Conservation (phyloP, 1,140 invertebrate genomes). For the Drosophila nebulosa region DNA sequence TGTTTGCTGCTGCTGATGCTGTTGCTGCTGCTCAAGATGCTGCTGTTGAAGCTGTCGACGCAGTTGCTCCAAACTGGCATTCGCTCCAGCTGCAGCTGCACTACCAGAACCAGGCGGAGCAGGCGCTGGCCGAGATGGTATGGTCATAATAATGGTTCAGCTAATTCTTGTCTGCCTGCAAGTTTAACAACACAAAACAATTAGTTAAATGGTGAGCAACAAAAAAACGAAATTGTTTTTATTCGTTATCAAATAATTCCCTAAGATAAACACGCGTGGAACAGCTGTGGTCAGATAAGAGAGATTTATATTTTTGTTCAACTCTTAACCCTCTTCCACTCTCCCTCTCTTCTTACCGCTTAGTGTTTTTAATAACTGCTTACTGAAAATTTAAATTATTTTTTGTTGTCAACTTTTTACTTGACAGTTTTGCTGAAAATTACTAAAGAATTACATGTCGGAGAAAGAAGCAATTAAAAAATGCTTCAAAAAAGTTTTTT, state of each 20-base stretch:
- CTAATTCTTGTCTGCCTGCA: not conserved
- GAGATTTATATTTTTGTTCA: not conserved
- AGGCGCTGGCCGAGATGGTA: slow-evolving; percentile 79
- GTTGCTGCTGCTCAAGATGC: slow-evolving; percentile 63
- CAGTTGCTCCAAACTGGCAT: slow-evolving; percentile 69
- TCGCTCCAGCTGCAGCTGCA: slow-evolving; percentile 65
- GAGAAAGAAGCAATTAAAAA: not conserved
- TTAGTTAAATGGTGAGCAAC: not conserved
- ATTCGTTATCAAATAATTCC: not conserved
- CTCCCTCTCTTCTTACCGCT: not conserved
- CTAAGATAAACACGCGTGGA: not conserved
- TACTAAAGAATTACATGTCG: not conserved
- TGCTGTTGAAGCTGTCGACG: slow-evolving; percentile 72
- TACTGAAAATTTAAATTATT: not conserved
- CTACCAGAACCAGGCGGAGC: slow-evolving; percentile 69
- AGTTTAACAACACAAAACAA: not conserved
- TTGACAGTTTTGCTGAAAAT: not conserved
- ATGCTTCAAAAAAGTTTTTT: too few relatives aligned
- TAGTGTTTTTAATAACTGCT: not conserved
- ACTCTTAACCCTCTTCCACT: too few relatives aligned
- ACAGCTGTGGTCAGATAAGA: not conserved
- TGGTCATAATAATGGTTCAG: slow-evolving; percentile 72
- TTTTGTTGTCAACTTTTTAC: not conserved
- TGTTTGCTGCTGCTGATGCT: slow-evolving; percentile 66
- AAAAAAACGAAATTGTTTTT: too few relatives aligned